Evolutionary conservation across 2,113 vertebrate species (phyloP), one percentile per base, ranked within the genome.

Genomic region (Aviceda subcristata): DNA sequence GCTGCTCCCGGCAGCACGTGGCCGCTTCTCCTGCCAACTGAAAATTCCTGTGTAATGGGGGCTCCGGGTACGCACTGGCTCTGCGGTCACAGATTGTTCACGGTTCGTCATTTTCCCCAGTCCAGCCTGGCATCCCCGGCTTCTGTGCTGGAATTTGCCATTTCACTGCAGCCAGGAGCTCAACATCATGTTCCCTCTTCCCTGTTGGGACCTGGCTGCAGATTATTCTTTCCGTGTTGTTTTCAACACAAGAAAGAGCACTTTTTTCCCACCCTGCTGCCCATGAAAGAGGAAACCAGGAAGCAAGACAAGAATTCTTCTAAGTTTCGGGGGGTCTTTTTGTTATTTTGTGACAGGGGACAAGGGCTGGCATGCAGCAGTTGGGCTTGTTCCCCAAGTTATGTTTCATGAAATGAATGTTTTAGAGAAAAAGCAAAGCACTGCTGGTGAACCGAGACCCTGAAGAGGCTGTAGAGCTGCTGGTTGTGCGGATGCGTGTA

Each of bases 111-210:
- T 78, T 73, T 55, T 48, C 84, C 86, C 36, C 10, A 3, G 22
- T 19, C 90, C 59, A 15, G 53, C 48, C 85, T 77, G 94, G 92
- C 82, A 95, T 80, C 30, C 59, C 78, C 8, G 0, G 86, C 79
- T 94, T 64, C 82, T 8, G 30, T 2, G 0, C 57, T 90, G 82
- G 74, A 90, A 95, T 95, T 92, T 94, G 82, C 88, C 92, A 88
- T 96, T 94, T 95, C 19, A 15, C 86, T 87, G 69, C 69, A 91
- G 88, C 94, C 95, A 95, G 88, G 72, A 93, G 64, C 36, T 86
- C 15, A 0, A 79, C 86, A 90, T 57, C 62, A 10, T 66, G 48
- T 75, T 89, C 34, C 36, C 48, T 68, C 68, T 46, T 91, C 88
- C 53, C 91, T 26, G 1, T 38, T 84, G 83, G 88, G 79, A 53